Conservation (phyloP, 2,797 vertebrate genomes). For the Cossypha heuglini region DNA sequence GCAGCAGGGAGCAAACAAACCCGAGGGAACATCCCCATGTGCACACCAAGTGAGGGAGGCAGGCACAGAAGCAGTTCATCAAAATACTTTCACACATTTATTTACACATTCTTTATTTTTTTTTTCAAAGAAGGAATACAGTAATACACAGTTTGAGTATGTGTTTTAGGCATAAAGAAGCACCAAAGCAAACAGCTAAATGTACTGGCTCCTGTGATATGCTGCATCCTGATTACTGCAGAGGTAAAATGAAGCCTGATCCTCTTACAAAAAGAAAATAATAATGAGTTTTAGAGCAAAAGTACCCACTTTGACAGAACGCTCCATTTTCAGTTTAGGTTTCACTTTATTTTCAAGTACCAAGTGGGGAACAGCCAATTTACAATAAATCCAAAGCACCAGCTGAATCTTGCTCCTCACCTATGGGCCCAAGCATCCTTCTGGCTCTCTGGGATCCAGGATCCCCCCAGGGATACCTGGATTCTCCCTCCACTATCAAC, state of each 20-base stretch:
- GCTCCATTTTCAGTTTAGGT: background rate
- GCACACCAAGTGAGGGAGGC: background rate
- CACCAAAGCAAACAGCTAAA: background rate
- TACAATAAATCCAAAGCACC: background rate
- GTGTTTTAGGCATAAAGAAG: background rate
- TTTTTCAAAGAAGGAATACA: background rate
- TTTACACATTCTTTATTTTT: background rate
- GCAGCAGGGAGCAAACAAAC: background rate
- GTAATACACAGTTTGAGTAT: background rate
- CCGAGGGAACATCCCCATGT: background rate
- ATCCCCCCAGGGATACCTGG: background rate
- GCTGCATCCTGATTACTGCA: background rate
- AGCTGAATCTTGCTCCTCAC: background rate
- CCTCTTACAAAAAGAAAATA: background rate
- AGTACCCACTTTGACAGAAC: background rate
- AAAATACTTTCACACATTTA: background rate
- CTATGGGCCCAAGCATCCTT: rapidly evolving
- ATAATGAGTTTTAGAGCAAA: background rate
- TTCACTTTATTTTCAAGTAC: background rate
- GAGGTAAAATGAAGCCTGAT: background rate
- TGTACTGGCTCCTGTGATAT: background rate
- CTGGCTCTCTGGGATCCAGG: background rate
- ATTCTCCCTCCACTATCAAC: background rate
- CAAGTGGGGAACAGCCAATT: background rate
- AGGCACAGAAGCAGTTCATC: background rate